Evolutionary conservation across 2,797 vertebrate species (phyloP).

Genomic region (Sebastes hopkinsi): DNA sequence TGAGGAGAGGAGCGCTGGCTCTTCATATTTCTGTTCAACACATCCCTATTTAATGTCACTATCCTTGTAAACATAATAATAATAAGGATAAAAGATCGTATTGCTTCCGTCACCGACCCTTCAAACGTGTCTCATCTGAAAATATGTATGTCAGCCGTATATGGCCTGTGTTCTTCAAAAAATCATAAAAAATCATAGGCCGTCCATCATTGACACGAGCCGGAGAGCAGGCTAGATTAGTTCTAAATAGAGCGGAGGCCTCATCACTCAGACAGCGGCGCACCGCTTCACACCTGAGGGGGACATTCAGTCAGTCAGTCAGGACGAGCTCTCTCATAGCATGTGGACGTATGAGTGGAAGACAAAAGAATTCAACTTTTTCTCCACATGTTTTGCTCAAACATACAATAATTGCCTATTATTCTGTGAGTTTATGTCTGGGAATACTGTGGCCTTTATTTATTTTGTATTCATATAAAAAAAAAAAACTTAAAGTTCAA

Average conservation of each 20-base stretch:
- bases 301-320: not conserved
- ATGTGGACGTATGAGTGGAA: not conserved
- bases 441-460: not conserved
- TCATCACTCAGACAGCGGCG: constrained; percentile 47
- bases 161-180: not conserved
- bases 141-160: not conserved
- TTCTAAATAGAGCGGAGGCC: constrained; percentile 45
- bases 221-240: constrained; percentile 22
- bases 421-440: not conserved
- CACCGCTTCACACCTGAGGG: not conserved
- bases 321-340: not conserved
- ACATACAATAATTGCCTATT: not conserved
- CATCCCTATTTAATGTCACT: not conserved
- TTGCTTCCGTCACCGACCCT: not conserved
- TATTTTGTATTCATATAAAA: not conserved
- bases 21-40: not conserved
- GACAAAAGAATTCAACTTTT: not conserved
- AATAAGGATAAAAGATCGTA: not conserved
- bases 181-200: constrained; percentile 17
- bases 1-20: not conserved
- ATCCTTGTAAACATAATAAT: constrained; percentile 7
- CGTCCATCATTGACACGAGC: constrained; percentile 42
- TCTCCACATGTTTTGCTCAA: not conserved
- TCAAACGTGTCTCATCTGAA: not conserved
- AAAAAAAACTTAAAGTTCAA: not conserved